These are phyloP conservation scores for Zaprionus taronus DNA, from an alignment of 1,140 invertebrate species.

Conservation along the genomic window DNA sequence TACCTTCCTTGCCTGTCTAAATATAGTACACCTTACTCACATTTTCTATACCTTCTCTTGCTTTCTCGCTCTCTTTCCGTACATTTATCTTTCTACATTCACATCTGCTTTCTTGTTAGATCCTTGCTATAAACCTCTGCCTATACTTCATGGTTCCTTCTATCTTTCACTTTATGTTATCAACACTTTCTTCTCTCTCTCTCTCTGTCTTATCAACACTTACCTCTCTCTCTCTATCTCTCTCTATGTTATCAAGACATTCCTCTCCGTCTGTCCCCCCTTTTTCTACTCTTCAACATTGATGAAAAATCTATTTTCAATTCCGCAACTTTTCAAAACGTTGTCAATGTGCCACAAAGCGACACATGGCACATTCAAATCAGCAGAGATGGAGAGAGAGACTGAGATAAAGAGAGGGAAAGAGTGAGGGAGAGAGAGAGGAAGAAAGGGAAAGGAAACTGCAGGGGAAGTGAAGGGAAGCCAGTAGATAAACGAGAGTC, in stretches of 20 bases:
- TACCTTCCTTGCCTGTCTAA: no score
- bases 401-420: not conserved
- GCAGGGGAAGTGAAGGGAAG: not conserved
- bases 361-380: not conserved
- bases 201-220: no score
- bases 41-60: no score
- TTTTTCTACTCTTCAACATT: not conserved
- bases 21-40: no score
- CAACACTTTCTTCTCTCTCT: no score
- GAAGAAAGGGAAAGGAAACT: not conserved
- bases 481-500: conserved; percentile 6
- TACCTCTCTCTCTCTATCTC: not conserved
- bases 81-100: no score
- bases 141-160: no score
- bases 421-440: not conserved
- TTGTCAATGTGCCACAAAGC: conserved; percentile 9
- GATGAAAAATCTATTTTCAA: conserved; percentile 1
- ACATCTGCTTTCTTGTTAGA: no score
- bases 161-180: no score
- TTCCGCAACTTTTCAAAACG: conserved; percentile 7
- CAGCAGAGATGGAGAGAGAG: not conserved
- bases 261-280: not conserved
- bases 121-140: no score
- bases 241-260: no score
- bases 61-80: no score